Conservation (phyloP, 2,113 vertebrate genomes). For the Arothron firmamentum region DNA sequence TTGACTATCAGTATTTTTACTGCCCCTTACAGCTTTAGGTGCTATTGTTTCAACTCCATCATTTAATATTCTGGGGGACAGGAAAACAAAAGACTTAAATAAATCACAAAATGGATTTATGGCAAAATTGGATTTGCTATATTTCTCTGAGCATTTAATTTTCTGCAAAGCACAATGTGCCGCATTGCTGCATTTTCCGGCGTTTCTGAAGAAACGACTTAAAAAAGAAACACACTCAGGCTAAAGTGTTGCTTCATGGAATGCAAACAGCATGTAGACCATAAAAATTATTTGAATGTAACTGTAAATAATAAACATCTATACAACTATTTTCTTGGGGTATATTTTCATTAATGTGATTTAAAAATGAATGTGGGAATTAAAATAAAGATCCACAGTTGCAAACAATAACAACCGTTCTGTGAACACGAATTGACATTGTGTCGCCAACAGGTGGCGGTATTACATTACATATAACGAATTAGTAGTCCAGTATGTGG, state of each 20-base stretch:
- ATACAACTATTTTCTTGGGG: conserved; percentile 24
- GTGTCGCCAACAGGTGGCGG: too few relatives aligned
- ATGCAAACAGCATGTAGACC: conserved; percentile 62
- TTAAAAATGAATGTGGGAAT: too few relatives aligned
- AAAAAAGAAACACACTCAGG: conserved; percentile 4
- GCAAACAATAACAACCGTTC: too few relatives aligned
- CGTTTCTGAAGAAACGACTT: background rate
- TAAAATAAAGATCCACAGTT: too few relatives aligned
- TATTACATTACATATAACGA: too few relatives aligned
- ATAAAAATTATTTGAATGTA: conserved; percentile 62
- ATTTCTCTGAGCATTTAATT: too few relatives aligned
- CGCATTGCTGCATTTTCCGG: conserved; percentile 20
- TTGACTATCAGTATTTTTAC: too few relatives aligned
- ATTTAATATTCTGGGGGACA: background rate
- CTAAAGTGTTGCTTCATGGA: conserved; percentile 28
- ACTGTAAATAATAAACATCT: conserved; percentile 59
- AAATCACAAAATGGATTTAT: background rate
- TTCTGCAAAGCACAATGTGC: conserved; percentile 41
- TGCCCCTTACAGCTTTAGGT: too few relatives aligned
- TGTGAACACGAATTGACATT: too few relatives aligned
- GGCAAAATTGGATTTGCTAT: too few relatives aligned
- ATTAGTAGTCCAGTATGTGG: too few relatives aligned
- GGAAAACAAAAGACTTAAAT: background rate
- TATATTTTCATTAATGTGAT: background rate
- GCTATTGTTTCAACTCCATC: too few relatives aligned